Base-by-base conservation (phyloP, 2,113 vertebrate genomes). In the Rhinolophus sinicus region DNA sequence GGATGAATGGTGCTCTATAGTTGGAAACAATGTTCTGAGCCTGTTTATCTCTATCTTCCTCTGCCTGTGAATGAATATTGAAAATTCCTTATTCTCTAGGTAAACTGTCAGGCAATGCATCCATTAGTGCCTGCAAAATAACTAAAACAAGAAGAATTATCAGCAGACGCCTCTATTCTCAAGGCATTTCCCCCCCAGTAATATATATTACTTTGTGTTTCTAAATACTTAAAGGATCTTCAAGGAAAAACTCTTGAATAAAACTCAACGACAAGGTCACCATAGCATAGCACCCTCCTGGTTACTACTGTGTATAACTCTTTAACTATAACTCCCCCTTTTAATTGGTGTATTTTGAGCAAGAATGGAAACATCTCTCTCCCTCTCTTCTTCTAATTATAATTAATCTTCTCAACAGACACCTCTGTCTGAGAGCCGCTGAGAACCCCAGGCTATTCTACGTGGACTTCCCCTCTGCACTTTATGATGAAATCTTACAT, bases 401-500 rank as follows among this genome's bases (percentile, higher is more conserved):
- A 77, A 58, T 56, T 26, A 15, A 16, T 85, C 38, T 75, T 75
- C 84, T 90, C 52, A 69, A 2, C 22, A 72, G 65, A 38, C 62
- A 54, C 75, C 13, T 11, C 0, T 30, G 56, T n/a, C 4, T 73
- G 56, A 47, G 54, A 82, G 22, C 56, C 0, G 0, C 73, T 22
- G 62, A 82, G 69, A 89, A 24, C 22, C 47, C 80, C 14, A 28
- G 24, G 8, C 38, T 54, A 5, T 30, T 81, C 56, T 80, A 26
- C 40, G 6, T 52, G 70, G 81, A 18, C 50, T 69, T 90, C 8
- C 40, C 24, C 28, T 77, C 78, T 33, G 82, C 22, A 16, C 95
- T 97, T 93, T 90, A 96, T 96, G 96, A 96, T 96, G 90, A 98
- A 98, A 97, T 96, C 93, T 97, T 94, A 89, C 86, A 97, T 95